These are phyloP conservation scores for Chymomyza fuscimana DNA, from an alignment of 2,888 invertebrate species.

Conservation along the genomic window DNA sequence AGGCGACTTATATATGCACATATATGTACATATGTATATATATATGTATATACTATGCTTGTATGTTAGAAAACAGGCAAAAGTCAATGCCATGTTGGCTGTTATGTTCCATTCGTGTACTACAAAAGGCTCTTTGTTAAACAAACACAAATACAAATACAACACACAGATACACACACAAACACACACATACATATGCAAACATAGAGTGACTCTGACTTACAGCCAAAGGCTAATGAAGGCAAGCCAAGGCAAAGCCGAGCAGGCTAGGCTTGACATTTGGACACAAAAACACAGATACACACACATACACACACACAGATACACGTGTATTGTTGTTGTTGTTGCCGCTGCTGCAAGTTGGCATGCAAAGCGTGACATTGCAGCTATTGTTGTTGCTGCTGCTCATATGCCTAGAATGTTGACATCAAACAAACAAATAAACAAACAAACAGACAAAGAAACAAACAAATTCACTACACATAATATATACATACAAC, in stretches of 20 bases:
- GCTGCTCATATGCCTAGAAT: conserved; percentile 51
- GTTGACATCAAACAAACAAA: conserved; percentile 66
- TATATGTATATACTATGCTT: not conserved
- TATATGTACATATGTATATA: not conserved
- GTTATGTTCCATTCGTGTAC: conserved; percentile 11
- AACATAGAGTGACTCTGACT: conserved; percentile 57
- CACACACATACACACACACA: conserved; percentile 1
- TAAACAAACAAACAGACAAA: conserved; percentile 36
- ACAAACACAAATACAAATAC: conserved; percentile 15
- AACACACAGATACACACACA: conserved; percentile 11
- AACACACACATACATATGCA: conserved; percentile 5
- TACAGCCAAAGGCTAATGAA: conserved; percentile 70
- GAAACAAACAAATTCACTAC: conserved; percentile 45
- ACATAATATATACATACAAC: conserved; percentile 23
- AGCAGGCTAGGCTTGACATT: not conserved
- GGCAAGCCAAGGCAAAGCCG: conserved; percentile 44
- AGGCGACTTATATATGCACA: not conserved
- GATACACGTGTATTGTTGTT: not conserved
- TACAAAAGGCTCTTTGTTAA: conserved; percentile 59
- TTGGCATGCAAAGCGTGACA: not conserved
- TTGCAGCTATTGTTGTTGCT: conserved; percentile 26
- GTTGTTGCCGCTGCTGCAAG: not conserved
- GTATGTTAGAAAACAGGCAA: conserved; percentile 27
- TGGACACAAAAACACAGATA: not conserved
- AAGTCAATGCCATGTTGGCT: conserved; percentile 62